Percentiles rank a stretch among this genome's conserved stretches.
Conservation (phyloP, 2,888 invertebrate species). For the Emmelina monodactyla region DNA sequence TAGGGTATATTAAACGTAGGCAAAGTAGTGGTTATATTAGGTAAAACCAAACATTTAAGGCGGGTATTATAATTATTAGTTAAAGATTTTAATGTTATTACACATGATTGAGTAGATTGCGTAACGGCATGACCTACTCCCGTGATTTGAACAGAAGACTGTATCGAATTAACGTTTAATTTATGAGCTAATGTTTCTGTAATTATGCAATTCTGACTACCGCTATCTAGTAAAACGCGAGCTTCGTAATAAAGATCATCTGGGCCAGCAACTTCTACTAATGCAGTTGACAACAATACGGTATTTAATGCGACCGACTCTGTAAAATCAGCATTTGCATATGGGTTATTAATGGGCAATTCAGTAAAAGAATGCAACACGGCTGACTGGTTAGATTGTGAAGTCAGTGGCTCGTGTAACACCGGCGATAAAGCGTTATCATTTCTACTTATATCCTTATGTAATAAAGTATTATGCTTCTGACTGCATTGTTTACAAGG, state of each 20-base stretch:
- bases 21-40: background rate
- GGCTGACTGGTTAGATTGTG: background rate
- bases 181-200: conserved; percentile 7
- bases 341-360: background rate
- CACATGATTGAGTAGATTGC: conserved; percentile 5
- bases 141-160: conserved; percentile 12
- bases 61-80: background rate
- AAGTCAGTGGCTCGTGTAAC: background rate
- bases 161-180: conserved; percentile 9
- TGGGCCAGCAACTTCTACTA: conserved; percentile 5
- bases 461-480: conserved; percentile 4
- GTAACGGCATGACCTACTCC: conserved; percentile 10
- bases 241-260: background rate
- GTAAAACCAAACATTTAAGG: conserved; percentile 3
- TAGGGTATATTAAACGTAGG: background rate
- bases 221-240: conserved; percentile 7
- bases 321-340: background rate
- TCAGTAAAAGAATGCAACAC: background rate
- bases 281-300: conserved; percentile 9
- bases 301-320: background rate
- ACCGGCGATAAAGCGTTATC: background rate
- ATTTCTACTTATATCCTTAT: background rate
- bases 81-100: conserved; percentile 2
- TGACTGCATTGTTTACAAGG: conserved; percentile 4
- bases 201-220: conserved; percentile 10